phyloP scores from a whole-genome alignment of 2,888 invertebrate genomes.

The Cataglyphis albicans region DNA sequence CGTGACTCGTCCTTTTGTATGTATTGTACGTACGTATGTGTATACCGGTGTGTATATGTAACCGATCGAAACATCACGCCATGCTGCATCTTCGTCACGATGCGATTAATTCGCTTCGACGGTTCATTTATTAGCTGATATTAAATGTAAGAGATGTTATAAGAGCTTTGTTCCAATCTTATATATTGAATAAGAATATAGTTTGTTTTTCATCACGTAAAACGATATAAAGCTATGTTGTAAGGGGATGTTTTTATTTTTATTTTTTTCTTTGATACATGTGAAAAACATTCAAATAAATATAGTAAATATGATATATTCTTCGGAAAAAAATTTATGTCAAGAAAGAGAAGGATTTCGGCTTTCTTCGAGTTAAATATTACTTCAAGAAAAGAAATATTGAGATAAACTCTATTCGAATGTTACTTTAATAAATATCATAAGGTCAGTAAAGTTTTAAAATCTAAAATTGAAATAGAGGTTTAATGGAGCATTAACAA shows the following conservation, averaged over 20 bases:
- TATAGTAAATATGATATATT: not conserved
- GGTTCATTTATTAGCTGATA: slow-evolving; percentile 26
- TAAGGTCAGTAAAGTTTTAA: not conserved
- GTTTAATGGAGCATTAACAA: slow-evolving; percentile 3
- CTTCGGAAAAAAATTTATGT: not conserved
- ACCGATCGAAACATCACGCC: slow-evolving; percentile 13
- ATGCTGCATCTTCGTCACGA: slow-evolving; percentile 29
- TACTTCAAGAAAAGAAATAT: not conserved
- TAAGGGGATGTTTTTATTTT: not conserved
- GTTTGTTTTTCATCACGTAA: not conserved
- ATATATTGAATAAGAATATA: not conserved
- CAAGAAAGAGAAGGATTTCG: not conserved
- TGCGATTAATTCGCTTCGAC: slow-evolving; percentile 48
- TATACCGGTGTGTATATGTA: slow-evolving; percentile 20
- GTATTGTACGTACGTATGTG: not conserved
- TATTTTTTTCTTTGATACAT: slow-evolving; percentile 7
- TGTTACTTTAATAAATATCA: not conserved
- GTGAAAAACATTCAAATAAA: not conserved
- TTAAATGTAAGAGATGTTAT: not conserved
- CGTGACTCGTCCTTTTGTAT: slow-evolving; percentile 54
- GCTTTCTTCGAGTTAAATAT: not conserved
- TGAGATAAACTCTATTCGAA: not conserved
- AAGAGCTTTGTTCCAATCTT: not conserved
- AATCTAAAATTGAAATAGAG: not conserved
- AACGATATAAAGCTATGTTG: not conserved